Base-by-base conservation (phyloP, 2,888 invertebrate genomes). In the Hypsopygia costalis region DNA sequence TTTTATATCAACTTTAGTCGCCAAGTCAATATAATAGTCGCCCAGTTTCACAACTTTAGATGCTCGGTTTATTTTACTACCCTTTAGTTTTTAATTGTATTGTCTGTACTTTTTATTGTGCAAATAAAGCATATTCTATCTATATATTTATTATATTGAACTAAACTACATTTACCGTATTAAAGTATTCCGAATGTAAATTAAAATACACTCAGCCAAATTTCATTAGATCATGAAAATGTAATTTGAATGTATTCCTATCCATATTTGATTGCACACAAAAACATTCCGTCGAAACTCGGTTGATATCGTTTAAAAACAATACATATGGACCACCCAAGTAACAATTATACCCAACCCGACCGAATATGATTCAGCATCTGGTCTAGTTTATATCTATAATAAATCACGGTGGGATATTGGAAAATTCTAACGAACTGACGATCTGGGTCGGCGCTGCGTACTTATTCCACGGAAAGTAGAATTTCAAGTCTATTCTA, bases 381-480 rank as follows among this genome's bases (percentile, higher is more conserved):
- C 74, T 79, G 81, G 61, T 56, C 49, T 60, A 61, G 73, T 86
- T 83, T 81, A 85, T 81, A 73, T 59, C 59, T 55, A 51, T 62
- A 64, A 81, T 85, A 86, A 86, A 86, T 85, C 80, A 80, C 69
- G 49, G 50, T 51, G 54, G 58, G 63, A 71, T 71, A 70, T 69
- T 61, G 67, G 67, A 69, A 74, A 75, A 76, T 65, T 72, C 72
- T 69, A 69, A 72, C 69, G 63, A 69, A 68, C 58, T 70, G 64
- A 65, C 71, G 61, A 81, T 69, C 58, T 79, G 68, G 81, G 80
- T 74, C 82, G 62, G 47, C 43, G 40, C 44, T 50, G 52, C 58
- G 55, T 55, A 56, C 62, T 54, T 62, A 36, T 36, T 30, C 21
- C 9, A 7, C 20, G 30, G 6, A 32, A 39, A 39, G 38, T 39